phyloP scores from a whole-genome alignment of 1,140 invertebrate genomes.

The Neotoxoptera formosana region DNA sequence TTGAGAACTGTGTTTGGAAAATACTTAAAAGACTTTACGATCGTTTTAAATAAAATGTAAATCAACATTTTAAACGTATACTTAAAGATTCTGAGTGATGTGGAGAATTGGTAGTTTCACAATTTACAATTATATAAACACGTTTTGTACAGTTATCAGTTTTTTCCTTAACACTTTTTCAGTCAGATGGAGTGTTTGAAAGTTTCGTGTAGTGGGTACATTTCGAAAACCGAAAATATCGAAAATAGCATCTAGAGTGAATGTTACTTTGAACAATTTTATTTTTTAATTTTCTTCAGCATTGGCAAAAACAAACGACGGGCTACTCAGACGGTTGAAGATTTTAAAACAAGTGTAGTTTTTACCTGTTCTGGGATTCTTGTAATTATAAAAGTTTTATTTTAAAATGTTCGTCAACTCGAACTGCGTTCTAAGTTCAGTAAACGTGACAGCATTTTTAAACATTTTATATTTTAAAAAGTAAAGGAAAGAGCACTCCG shows the following conservation, averaged over 20 bases:
- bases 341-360: not conserved
- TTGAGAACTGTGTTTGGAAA: not conserved
- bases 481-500: not conserved
- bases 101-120: not conserved
- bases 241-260: not conserved
- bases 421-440: not conserved
- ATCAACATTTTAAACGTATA: not conserved
- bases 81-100: not conserved
- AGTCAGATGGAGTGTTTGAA: not conserved
- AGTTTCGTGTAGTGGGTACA: not conserved
- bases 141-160: not conserved
- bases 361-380: not conserved
- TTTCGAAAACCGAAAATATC: not conserved
- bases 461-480: not conserved
- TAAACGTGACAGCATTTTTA: not conserved
- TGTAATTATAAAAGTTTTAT: constrained; percentile 2
- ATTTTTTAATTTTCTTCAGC: not conserved
- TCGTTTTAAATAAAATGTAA: not conserved
- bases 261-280: not conserved
- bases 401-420: not conserved
- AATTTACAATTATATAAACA: not conserved
- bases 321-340: not conserved
- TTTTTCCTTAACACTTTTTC: not conserved
- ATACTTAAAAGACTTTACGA: not conserved
- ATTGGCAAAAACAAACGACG: not conserved